Conservation (phyloP, 1,140 invertebrate genomes). For the Hypsibius dujardini region DNA sequence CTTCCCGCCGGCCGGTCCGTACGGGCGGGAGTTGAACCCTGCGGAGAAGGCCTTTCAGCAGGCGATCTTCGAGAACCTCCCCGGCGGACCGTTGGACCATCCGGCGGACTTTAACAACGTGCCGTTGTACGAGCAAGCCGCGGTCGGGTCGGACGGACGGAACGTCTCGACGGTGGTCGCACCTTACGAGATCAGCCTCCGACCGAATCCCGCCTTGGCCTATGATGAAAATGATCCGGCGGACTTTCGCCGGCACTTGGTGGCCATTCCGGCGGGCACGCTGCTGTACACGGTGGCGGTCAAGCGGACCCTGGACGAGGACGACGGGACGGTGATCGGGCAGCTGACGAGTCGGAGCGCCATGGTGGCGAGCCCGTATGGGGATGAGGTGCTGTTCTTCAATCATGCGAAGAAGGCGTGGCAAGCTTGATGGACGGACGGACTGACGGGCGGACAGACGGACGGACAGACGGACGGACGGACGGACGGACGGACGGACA, state of each 20-base stretch:
- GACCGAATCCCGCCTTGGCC: not conserved
- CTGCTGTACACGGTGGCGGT: not conserved
- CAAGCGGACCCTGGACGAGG: not conserved
- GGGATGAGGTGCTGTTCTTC: not conserved
- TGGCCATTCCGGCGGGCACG: not conserved
- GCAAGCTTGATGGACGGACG: no score
- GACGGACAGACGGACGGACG: no score
- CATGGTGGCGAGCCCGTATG: not conserved
- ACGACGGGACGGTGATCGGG: not conserved
- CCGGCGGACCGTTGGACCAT: not conserved
- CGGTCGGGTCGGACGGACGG: not conserved
- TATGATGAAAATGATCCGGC: not conserved
- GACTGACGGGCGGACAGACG: no score
- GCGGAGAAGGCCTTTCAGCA: not conserved
- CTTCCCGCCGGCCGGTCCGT: not conserved
- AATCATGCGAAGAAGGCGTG: not conserved
- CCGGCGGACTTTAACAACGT: not conserved
- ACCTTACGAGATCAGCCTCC: not conserved
- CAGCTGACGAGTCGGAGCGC: not conserved
- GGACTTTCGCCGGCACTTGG: not conserved
- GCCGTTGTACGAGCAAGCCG: not conserved
- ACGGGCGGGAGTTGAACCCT: no score
- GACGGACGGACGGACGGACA: no score
- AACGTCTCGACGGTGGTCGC: not conserved
- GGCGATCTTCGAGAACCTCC: not conserved